Conservation (phyloP, 2,113 vertebrate genomes). For the Lota lota region DNA sequence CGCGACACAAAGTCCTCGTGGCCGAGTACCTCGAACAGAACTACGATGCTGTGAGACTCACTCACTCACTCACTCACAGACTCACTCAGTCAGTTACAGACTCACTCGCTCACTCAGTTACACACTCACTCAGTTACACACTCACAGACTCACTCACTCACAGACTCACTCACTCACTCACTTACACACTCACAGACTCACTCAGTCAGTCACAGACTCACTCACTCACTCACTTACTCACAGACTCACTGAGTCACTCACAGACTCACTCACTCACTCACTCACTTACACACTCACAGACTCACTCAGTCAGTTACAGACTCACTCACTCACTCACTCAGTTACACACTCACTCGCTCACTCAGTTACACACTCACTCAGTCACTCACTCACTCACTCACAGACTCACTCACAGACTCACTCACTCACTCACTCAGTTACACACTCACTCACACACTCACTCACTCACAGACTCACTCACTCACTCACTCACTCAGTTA, state of each 20-base stretch:
- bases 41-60: conserved; percentile 87
- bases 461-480: neutral
- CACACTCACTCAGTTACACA: neutral
- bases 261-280: too few relatives aligned
- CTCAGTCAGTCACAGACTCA: too few relatives aligned
- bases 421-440: conserved; percentile 77
- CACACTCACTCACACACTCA: neutral
- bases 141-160: neutral
- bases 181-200: too few relatives aligned
- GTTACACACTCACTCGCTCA: conserved; percentile 91
- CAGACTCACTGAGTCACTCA: too few relatives aligned
- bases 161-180: too few relatives aligned
- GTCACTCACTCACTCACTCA: too few relatives aligned
- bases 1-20: conserved; percentile 93
- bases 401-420: conserved; percentile 34
- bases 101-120: conserved; percentile 80
- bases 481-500: too few relatives aligned
- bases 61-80: conserved; percentile 33
- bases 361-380: too few relatives aligned
- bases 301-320: conserved; percentile 86
- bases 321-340: conserved; percentile 82
- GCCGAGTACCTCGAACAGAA: conserved; percentile 95
- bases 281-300: conserved; percentile 60
- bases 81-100: conserved; percentile 40
- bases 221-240: too few relatives aligned